phyloP scores from a whole-genome alignment of 2,113 vertebrate genomes.

The Lucifuga dentata region DNA sequence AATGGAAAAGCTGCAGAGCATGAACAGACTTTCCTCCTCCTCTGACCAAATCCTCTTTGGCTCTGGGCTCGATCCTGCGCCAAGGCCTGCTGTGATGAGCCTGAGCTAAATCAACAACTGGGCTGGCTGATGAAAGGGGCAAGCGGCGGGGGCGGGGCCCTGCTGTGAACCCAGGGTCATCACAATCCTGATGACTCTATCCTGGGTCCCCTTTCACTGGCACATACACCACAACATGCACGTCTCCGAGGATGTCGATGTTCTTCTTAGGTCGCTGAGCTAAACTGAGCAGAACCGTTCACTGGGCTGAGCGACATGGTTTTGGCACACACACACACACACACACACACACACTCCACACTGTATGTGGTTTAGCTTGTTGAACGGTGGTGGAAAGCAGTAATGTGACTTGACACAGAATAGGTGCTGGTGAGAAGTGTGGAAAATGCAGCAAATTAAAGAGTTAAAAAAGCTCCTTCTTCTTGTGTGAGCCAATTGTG shows the following conservation, averaged over 20 bases:
- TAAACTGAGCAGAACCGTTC: slow-evolving; percentile 50
- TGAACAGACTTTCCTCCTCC: slow-evolving; percentile 61
- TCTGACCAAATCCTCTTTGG: slow-evolving; percentile 71
- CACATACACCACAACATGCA: slow-evolving; percentile 44
- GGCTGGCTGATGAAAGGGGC: slow-evolving; percentile 75
- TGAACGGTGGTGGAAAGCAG: slow-evolving; percentile 13
- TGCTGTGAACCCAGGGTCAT: slow-evolving; percentile 67
- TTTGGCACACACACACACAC: slow-evolving; percentile 7
- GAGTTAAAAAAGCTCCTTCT: background rate
- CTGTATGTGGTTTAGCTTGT: background rate
- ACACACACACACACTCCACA: background rate
- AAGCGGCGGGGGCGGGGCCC: slow-evolving; percentile 56
- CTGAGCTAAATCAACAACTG: slow-evolving; percentile 82
- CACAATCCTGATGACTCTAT: slow-evolving; percentile 76
- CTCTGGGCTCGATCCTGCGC: slow-evolving; percentile 56
- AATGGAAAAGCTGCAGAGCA: slow-evolving; percentile 56
- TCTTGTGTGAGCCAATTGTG: slow-evolving; percentile 8
- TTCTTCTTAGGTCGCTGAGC: slow-evolving; percentile 39
- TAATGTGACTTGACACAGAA: slow-evolving; percentile 33
- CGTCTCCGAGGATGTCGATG: slow-evolving; percentile 46
- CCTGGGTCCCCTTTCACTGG: slow-evolving; percentile 63
- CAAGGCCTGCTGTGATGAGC: slow-evolving; percentile 76
- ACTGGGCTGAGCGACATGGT: slow-evolving; percentile 12
- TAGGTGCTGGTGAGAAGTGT: slow-evolving; percentile 21
- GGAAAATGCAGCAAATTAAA: slow-evolving; percentile 41